phyloP scores from a whole-genome alignment of 2,888 invertebrate species.

The Tuta absoluta region DNA sequence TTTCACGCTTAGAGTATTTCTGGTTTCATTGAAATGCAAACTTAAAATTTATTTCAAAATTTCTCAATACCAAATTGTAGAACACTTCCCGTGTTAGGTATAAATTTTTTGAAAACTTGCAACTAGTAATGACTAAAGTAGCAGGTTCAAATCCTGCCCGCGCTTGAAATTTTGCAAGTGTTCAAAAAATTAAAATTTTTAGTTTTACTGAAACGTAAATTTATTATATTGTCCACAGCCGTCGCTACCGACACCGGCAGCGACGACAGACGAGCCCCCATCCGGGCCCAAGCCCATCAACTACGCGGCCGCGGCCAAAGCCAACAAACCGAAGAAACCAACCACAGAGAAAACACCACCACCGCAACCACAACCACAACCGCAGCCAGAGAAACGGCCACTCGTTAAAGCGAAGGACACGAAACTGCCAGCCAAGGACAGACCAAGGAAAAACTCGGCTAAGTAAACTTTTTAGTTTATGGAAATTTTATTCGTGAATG shows the following conservation, averaged over 20 bases:
- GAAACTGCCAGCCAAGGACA: constrained; percentile 31
- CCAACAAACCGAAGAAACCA: constrained; percentile 65
- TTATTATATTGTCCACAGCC: constrained; percentile 35
- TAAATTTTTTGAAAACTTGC: no score
- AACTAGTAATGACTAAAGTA: no score
- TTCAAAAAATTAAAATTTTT: no score
- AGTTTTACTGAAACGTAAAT: not conserved
- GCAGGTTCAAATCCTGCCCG: no score
- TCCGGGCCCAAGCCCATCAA: constrained; percentile 67
- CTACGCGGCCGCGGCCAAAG: constrained; percentile 74
- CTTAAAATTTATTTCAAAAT: no score
- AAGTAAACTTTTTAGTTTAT: constrained; percentile 51
- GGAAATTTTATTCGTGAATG: constrained; percentile 23
- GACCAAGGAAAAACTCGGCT: constrained; percentile 61
- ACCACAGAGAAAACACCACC: constrained; percentile 44
- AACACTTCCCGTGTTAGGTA: no score
- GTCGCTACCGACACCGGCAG: constrained; percentile 33
- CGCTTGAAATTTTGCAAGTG: no score
- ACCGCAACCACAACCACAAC: constrained; percentile 25
- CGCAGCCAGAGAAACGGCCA: constrained; percentile 25
- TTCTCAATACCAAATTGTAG: no score
- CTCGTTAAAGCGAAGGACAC: constrained; percentile 36
- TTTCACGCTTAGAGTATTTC: no score
- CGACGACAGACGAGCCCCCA: constrained; percentile 41
- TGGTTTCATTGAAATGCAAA: no score